Evolutionary conservation across 1,140 invertebrate species (phyloP), one percentile per base, ranked within the genome.

Genomic region (Anastatus disparis): DNA sequence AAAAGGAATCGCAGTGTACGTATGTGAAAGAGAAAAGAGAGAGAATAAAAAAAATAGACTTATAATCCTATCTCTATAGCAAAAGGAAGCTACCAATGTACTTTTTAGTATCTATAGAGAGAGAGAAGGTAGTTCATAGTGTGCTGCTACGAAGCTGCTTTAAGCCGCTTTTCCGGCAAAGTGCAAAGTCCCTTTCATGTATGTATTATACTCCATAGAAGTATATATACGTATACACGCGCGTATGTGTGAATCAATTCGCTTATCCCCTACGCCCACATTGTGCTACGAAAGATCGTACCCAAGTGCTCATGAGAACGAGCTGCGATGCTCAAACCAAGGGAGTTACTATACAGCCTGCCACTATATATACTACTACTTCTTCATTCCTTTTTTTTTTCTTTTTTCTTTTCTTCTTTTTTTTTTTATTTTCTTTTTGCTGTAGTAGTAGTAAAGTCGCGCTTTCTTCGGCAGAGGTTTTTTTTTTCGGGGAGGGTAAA

Each of bases 81-180:
- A n/a, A n/a, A n/a, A n/a, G n/a, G n/a, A n/a, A n/a, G n/a, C n/a
- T n/a, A n/a, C n/a, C n/a, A n/a, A n/a, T n/a, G n/a, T n/a, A n/a
- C n/a, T n/a, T n/a, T n/a, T n/a, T n/a, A n/a, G n/a, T n/a, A n/a
- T n/a, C n/a, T n/a, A n/a, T n/a, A n/a, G n/a, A n/a, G n/a, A n/a
- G n/a, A n/a, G n/a, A n/a, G n/a, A n/a, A n/a, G n/a, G n/a, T n/a
- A n/a, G n/a, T n/a, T n/a, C n/a, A n/a, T n/a, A n/a, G n/a, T n/a
- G n/a, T 59, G 42, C 27, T 2, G 38, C 22, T 26, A 31, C 27
- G 44, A 27, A 56, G 42, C 56, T 61, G 31, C 46, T 22, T 35
- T 70, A 70, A 70, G 68, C 68, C 27, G 59, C 68, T 70, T 70
- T 63, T 70, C 68, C 50, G 26, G 24, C 27, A 40, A 62, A 69